A percentile compares a stretch with the other conserved stretches of the same genome.
Conservation (phyloP, 2,888 invertebrate species). For the Tuberolachnus salignus region DNA sequence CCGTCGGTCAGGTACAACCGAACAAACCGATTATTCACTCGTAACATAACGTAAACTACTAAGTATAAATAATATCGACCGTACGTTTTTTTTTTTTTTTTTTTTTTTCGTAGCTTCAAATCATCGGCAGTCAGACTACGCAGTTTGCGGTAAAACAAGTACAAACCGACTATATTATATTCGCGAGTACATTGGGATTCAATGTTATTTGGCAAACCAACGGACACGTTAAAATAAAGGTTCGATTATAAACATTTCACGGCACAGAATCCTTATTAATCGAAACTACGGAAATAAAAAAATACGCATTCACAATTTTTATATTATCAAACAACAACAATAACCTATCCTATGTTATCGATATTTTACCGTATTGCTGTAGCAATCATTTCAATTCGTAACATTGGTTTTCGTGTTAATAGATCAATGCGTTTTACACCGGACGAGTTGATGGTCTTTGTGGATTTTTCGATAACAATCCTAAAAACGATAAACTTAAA, state of each 20-base stretch:
- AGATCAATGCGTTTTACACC: constrained; percentile 65
- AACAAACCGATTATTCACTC: too few species aligned
- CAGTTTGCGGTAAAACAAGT: constrained; percentile 73
- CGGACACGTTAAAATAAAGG: constrained; percentile 75
- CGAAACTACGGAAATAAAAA: too few species aligned
- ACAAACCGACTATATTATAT: constrained; percentile 73
- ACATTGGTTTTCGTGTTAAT: too few species aligned
- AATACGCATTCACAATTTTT: too few species aligned
- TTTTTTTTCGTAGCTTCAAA: constrained; percentile 70
- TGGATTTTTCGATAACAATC: constrained; percentile 74
- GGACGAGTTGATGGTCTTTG: constrained; percentile 76
- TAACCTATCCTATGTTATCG: too few species aligned
- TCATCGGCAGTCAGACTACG: constrained; percentile 68
- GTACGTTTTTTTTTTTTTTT: too few species aligned
- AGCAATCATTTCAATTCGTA: too few species aligned
- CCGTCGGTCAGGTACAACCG: constrained; percentile 61
- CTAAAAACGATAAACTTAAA: constrained; percentile 72
- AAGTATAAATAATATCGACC: too few species aligned
- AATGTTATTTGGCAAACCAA: constrained; percentile 74
- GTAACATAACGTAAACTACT: too few species aligned
- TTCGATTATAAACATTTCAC: constrained; percentile 62
- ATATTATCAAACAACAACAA: too few species aligned
- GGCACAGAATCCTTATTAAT: too few species aligned
- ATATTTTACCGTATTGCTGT: too few species aligned
- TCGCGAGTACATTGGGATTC: constrained; percentile 75